phyloP scores from a whole-genome alignment of 2,113 vertebrate genomes.

The Empidonax alnorum region DNA sequence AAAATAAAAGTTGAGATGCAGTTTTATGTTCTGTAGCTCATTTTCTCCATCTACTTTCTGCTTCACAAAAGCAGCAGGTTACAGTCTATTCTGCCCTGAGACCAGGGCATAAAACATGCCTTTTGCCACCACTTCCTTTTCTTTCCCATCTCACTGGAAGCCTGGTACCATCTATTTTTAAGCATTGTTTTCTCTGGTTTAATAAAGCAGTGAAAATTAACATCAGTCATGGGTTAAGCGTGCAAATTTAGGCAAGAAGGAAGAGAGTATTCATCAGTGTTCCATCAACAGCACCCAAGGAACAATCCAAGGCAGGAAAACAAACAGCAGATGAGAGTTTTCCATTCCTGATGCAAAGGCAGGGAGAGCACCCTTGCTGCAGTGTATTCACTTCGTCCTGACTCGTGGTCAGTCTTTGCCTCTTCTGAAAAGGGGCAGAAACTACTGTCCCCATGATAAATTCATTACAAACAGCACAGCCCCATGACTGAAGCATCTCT shows the following conservation, averaged over 20 bases:
- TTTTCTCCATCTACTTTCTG: neutral
- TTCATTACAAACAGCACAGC: neutral
- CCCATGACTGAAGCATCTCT: neutral
- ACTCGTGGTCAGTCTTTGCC: accelerated
- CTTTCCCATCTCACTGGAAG: neutral
- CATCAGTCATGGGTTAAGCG: neutral
- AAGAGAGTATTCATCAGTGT: accelerated
- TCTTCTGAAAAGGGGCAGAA: neutral
- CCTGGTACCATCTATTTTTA: neutral
- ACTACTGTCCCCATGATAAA: neutral
- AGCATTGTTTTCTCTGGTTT: neutral
- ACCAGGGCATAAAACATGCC: neutral
- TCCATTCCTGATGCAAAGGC: neutral
- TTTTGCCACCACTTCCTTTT: neutral
- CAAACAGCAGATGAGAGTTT: neutral
- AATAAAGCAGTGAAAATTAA: neutral
- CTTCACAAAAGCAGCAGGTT: neutral
- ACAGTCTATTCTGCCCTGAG: neutral
- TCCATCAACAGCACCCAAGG: neutral
- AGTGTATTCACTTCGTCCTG: neutral
- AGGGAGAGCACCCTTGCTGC: neutral
- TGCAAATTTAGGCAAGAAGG: neutral
- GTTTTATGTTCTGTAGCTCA: neutral
- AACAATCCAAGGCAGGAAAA: neutral
- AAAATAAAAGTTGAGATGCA: neutral